These are phyloP conservation scores for Thalpophila matura DNA, from an alignment of 2,888 invertebrate species.

Conservation along the genomic window DNA sequence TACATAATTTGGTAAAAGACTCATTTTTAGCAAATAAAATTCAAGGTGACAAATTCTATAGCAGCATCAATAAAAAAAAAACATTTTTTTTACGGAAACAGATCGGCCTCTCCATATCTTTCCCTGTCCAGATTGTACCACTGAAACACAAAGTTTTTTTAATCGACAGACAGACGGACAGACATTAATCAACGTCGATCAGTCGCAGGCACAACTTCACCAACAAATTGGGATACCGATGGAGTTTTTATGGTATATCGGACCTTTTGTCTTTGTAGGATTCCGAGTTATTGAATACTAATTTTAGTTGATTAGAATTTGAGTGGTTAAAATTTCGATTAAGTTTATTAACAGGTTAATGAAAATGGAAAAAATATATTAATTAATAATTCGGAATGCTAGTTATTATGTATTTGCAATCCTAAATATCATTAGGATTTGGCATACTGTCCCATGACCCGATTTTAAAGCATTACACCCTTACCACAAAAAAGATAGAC, in stretches of 20 bases:
- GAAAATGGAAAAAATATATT: no score
- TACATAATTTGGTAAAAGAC: no score
- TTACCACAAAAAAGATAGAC: no score
- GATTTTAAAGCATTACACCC: no score
- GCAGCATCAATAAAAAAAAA: no score
- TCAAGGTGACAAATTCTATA: no score
- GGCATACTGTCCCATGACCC: no score
- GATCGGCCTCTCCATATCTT: conserved; percentile 63
- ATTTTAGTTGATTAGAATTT: conserved; percentile 44
- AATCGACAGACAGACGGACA: conserved; percentile 82
- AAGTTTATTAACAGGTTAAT: neutral
- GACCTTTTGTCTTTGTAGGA: conserved; percentile 61
- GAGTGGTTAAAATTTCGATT: conserved; percentile 18
- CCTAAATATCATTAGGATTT: no score
- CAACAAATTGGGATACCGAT: conserved; percentile 59
- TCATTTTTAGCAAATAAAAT: no score
- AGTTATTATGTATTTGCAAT: no score
- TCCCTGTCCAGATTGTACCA: conserved; percentile 69
- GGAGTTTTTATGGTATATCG: conserved; percentile 59
- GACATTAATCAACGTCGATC: conserved; percentile 90
- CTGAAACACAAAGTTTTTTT: conserved; percentile 89
- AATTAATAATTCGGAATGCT: no score
- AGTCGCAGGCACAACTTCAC: conserved; percentile 75
- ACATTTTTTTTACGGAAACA: neutral
- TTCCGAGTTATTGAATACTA: conserved; percentile 42